Evolutionary conservation across 1,140 invertebrate genomes (phyloP), one percentile per base, ranked within the genome.

Genomic region (Potamilus streckersoni): DNA sequence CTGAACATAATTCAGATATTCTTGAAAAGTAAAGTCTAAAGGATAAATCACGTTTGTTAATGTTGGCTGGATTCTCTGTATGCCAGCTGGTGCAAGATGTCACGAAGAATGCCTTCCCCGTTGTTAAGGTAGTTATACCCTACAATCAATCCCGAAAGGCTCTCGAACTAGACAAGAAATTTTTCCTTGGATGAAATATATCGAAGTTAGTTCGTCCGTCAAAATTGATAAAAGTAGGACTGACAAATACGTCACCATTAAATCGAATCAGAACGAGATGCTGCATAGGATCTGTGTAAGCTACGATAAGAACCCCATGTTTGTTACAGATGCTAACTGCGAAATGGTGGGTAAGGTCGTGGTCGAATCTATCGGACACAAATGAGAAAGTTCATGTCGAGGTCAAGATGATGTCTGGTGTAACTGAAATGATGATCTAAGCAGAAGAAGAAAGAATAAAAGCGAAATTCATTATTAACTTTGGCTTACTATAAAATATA

Each of bases 401-500:
- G 5, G 70, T 64, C 14, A 49, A 31, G 14, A 71, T 71, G 70
- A 71, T 71, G 49, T 71, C 63, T 64, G 70, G 70, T 13, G 60
- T 63, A 19, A 71, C 70, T 4, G 70, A 71, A 62, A 12, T 71
- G 12, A 27, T 13, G 16, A 59, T 71, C 6, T 4, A 62, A 55
- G 70, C 70, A 14, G n/a, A 15, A 66, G 64, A 31, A 13, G 56
- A 78, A 19, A 62, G 60, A 14, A 79, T 70, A 0, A 49, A 58
- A 12, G 71, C 76, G 68, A 76, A 63, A 57, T 75, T 69, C 16
- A 61, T 23, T 31, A 71, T 68, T 27, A 78, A 66, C 62, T 81
- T 83, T 78, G 74, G 82, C 69, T 80, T 79, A 20, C 60, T 79
- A n/a, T 69, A 59, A n/a, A n/a, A n/a, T n/a, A n/a, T n/a, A n/a